Percentiles rank a stretch among this genome's conserved stretches.
Evolutionary conservation across 2,888 invertebrate species (phyloP).

Genomic region (Caenorhabditis zanzibari): DNA sequence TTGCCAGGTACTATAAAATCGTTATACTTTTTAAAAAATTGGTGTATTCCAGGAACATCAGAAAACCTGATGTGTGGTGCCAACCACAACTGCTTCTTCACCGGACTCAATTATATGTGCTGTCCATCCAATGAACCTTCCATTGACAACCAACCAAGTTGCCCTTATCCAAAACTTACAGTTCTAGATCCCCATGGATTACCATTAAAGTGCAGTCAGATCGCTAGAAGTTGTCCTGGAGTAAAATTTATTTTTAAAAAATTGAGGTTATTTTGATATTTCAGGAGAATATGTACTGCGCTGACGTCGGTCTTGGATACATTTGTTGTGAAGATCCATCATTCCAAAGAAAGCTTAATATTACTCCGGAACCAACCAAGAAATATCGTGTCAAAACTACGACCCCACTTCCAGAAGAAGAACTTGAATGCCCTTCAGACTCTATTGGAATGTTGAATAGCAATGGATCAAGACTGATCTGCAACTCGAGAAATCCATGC

Average conservation of each 20-base stretch:
- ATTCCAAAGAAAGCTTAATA: constrained; percentile 40
- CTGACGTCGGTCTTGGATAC: constrained; percentile 71
- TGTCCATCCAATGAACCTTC: constrained; percentile 81
- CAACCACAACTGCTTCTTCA: constrained; percentile 81
- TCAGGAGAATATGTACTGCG: constrained; percentile 76
- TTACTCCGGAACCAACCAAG: constrained; percentile 1
- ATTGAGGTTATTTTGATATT: too few species aligned
- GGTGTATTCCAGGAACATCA: constrained; percentile 68
- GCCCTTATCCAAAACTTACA: constrained; percentile 74
- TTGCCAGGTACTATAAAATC: constrained; percentile 75
- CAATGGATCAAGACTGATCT: constrained; percentile 62
- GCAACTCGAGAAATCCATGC: constrained; percentile 69
- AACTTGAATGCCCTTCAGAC: constrained; percentile 69
- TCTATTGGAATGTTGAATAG: constrained; percentile 70
- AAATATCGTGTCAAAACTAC: constrained; percentile 50
- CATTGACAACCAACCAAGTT: constrained; percentile 73
- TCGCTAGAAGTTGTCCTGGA: constrained; percentile 73
- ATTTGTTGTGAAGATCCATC: constrained; percentile 79
- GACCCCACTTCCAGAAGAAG: constrained; percentile 60
- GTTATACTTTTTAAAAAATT: not conserved
- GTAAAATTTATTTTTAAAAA: too few species aligned
- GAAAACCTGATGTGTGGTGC: constrained; percentile 77
- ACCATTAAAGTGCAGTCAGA: constrained; percentile 74
- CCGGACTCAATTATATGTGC: constrained; percentile 83
- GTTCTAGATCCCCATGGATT: constrained; percentile 76